phyloP scores from a whole-genome alignment of 2,797 vertebrate species.

The Mallotus villosus region DNA sequence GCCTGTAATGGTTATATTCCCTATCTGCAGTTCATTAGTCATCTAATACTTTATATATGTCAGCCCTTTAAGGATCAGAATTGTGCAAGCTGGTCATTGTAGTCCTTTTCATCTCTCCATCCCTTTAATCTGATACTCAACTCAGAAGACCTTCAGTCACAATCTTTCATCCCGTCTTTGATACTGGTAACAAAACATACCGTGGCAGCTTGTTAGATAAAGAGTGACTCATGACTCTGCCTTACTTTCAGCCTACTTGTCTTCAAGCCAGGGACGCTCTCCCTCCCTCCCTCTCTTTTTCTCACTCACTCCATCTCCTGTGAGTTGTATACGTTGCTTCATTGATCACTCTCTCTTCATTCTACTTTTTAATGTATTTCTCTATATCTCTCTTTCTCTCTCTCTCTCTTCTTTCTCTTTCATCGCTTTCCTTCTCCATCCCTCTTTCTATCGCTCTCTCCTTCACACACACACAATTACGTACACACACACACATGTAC shows the following conservation, averaged over 20 bases:
- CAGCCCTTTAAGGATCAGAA: conserved; percentile 1
- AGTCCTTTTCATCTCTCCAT: conserved; percentile 5
- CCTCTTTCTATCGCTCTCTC: neutral
- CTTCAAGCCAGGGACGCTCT: conserved; percentile 51
- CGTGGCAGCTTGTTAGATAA: conserved; percentile 40
- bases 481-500: too few relatives aligned
- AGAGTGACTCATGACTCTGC: conserved; percentile 56
- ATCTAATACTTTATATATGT: neutral
- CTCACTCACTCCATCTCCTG: conserved; percentile 45
- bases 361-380: conserved; percentile 31
- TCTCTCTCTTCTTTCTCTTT: conserved; percentile 44
- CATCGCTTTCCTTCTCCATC: conserved; percentile 38
- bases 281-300: conserved; percentile 55
- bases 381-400: conserved; percentile 1
- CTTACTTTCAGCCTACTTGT: conserved; percentile 45
- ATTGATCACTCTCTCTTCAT: conserved; percentile 60
- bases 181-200: neutral
- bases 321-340: conserved; percentile 42
- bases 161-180: conserved; percentile 40
- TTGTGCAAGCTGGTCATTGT: conserved; percentile 4
- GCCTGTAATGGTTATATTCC: neutral
- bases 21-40: neutral
- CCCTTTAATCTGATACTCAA: neutral
- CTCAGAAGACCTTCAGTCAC: neutral
- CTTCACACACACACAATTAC: conserved; percentile 1